Conservation (phyloP, 2,888 invertebrate species). For the Apotomis betuletana region DNA sequence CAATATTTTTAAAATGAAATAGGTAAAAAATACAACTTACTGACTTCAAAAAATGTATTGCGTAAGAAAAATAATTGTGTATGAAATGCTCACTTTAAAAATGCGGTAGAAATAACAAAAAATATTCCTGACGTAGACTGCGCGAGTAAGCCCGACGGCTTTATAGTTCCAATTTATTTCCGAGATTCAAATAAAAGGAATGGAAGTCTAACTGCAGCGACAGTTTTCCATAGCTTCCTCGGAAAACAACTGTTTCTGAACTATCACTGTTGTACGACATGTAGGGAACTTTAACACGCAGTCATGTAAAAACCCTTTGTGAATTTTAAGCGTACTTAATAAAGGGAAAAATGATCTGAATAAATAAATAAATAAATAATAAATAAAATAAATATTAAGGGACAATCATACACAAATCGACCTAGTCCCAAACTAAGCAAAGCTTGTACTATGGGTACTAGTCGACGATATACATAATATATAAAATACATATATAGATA, state of each 20-base stretch:
- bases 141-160: not conserved
- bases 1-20: too few relatives aligned
- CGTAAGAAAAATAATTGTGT: too few relatives aligned
- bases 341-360: not conserved
- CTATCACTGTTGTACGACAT: constrained; percentile 2
- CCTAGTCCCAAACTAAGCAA: too few relatives aligned
- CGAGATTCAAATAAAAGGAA: constrained; percentile 16
- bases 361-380: too few relatives aligned
- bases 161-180: constrained; percentile 9
- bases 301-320: not conserved
- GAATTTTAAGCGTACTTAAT: not conserved
- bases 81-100: too few relatives aligned
- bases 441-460: too few relatives aligned
- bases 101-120: not conserved
- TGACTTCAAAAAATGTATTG: too few relatives aligned
- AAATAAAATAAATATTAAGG: too few relatives aligned
- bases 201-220: constrained; percentile 4
- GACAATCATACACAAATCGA: too few relatives aligned
- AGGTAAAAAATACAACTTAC: too few relatives aligned
- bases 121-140: not conserved
- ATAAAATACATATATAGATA: too few relatives aligned
- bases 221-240: not conserved
- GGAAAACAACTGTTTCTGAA: constrained; percentile 6
- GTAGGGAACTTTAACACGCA: not conserved
- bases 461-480: too few relatives aligned